Percentiles rank a stretch among this genome's conserved stretches.
Conservation (phyloP, 1,140 invertebrate species). For the Venturia canescens region DNA sequence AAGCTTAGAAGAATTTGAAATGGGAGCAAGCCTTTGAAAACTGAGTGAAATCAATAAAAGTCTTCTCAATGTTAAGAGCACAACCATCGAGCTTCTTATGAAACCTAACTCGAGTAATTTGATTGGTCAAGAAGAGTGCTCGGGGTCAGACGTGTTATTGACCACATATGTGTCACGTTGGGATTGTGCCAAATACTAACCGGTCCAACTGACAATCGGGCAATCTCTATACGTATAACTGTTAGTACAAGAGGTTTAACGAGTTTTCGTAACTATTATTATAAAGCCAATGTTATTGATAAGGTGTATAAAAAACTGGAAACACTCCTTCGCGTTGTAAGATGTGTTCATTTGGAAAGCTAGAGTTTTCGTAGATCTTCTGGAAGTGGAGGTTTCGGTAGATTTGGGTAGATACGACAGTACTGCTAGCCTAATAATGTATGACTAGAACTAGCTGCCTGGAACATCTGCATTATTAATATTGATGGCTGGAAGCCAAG, state of each 20-base stretch:
- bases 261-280: background rate
- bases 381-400: too few species aligned
- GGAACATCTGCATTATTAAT: slow-evolving; percentile 39
- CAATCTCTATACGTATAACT: background rate
- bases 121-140: background rate
- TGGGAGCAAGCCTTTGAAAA: too few species aligned
- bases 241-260: background rate
- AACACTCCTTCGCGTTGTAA: background rate
- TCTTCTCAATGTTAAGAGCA: too few species aligned
- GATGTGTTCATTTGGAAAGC: background rate
- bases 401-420: background rate
- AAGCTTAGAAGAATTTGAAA: too few species aligned
- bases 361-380: too few species aligned
- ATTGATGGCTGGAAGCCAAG: slow-evolving; percentile 35
- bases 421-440: background rate
- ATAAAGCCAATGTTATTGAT: background rate
- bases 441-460: slow-evolving; percentile 1
- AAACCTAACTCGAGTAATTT: background rate
- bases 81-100: background rate
- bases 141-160: background rate
- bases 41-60: too few species aligned
- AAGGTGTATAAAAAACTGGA: background rate
- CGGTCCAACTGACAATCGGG: background rate
- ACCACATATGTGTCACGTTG: slow-evolving; percentile 2
- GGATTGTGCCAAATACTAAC: background rate